A percentile compares a stretch with the other conserved stretches of the same genome.
phyloP scores from a whole-genome alignment of 2,888 invertebrate genomes.

The Agrypnus murinus region DNA sequence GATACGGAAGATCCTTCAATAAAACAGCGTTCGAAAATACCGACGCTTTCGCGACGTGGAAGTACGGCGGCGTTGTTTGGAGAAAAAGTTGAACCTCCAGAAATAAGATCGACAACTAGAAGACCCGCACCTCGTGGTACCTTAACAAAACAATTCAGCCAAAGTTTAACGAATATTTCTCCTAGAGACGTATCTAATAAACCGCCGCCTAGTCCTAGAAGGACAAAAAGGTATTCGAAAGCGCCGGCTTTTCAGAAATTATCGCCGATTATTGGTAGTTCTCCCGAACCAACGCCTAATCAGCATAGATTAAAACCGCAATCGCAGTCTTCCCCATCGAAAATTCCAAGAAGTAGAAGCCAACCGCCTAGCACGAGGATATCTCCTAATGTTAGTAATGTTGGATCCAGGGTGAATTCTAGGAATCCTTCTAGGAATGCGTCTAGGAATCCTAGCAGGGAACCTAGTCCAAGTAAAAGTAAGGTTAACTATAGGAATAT shows the following conservation, averaged over 20 bases:
- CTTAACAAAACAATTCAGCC: slow-evolving; percentile 56
- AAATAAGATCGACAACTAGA: background rate
- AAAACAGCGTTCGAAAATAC: slow-evolving; percentile 62
- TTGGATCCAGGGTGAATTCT: slow-evolving; percentile 60
- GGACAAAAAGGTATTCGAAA: slow-evolving; percentile 46
- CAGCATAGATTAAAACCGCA: slow-evolving; percentile 60
- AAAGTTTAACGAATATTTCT: slow-evolving; percentile 38
- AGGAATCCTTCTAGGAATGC: slow-evolving; percentile 50
- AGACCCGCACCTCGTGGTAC: slow-evolving; percentile 65
- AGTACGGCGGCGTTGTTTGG: slow-evolving; percentile 61
- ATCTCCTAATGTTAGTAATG: slow-evolving; percentile 55
- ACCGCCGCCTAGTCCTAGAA: slow-evolving; percentile 35
- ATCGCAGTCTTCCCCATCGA: slow-evolving; percentile 58
- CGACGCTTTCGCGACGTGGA: slow-evolving; percentile 59
- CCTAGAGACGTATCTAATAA: slow-evolving; percentile 43
- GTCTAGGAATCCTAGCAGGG: slow-evolving; percentile 62
- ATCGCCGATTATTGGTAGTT: slow-evolving; percentile 69
- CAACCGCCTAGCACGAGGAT: slow-evolving; percentile 63
- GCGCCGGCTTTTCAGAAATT: slow-evolving; percentile 64
- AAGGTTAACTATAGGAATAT: slow-evolving; percentile 66
- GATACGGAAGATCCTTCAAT: slow-evolving; percentile 21
- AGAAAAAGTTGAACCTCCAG: slow-evolving; percentile 55
- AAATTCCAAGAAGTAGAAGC: slow-evolving; percentile 59
- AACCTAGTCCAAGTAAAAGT: slow-evolving; percentile 64
- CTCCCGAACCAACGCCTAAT: slow-evolving; percentile 68